Evolutionary conservation across 2,113 vertebrate genomes (phyloP), one percentile per base, ranked within the genome.

Genomic region (Ovis canadensis): DNA sequence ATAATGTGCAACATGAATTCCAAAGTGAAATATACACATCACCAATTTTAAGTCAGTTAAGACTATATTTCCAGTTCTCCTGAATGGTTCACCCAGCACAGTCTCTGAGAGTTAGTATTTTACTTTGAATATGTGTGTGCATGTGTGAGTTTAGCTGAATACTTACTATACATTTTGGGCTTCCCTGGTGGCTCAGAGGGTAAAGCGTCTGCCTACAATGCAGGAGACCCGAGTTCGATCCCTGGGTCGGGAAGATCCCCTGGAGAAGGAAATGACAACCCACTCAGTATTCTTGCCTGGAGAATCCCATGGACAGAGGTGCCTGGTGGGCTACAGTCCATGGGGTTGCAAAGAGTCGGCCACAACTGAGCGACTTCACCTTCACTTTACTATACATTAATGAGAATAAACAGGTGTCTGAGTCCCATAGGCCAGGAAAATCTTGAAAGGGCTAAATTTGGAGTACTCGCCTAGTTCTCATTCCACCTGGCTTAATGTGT

Each of bases 261-360:
- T 57, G 55, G 55, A 57, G 55, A 57, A 57, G 23, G 55, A 57
- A 57, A 57, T 57, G 55, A 25, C 55, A 57, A 10, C 23, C 3
- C 55, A 57, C 23, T 57, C 55, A 4, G 23, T 57, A 57, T 25
- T 57, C 55, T 57, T 57, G 55, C 55, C 23, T 57, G 55, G 55
- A 57, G 55, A 57, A 25, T 57, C 55, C 55, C 55, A 57, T 57
- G 23, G 55, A 57, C 55, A 57, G 23, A 25, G 55, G 23, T 25
- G 55, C 23, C 55, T 25, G 55, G 21, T 57, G 8, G 55, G 55
- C 23, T 57, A 57, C 23, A 25, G 21, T 25, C 55, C 55, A 57
- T 0, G 1, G 21, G 55, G 3, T 25, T 0, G 0, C 55, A 57
- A 57, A 57, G 8, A 57, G 55, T 25, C 3, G 1, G 55, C 10